phyloP scores from a whole-genome alignment of 1,140 invertebrate species.

The Geopemphigus sp. region DNA sequence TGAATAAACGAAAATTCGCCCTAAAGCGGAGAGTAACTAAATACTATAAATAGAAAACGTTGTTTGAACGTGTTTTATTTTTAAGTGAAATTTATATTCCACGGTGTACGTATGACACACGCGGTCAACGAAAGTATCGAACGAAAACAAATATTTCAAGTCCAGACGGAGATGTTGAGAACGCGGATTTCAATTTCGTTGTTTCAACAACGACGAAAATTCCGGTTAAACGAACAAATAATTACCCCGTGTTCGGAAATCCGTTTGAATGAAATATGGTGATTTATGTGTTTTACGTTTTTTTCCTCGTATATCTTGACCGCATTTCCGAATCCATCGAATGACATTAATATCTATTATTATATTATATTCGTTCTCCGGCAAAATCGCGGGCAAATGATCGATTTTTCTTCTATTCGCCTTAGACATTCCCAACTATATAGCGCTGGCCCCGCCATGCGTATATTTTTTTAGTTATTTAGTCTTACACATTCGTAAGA shows the following conservation, averaged over 20 bases:
- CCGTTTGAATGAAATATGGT: background rate
- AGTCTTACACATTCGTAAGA: too few species aligned
- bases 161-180: background rate
- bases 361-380: background rate
- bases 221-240: too few species aligned
- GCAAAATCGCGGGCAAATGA: background rate
- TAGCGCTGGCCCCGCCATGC: too few species aligned
- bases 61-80: background rate
- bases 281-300: slow-evolving; percentile 3
- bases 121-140: background rate
- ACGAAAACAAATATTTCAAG: background rate
- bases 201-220: too few species aligned
- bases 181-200: too few species aligned
- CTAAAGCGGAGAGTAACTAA: background rate
- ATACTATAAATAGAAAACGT: background rate
- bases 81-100: background rate
- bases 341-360: slow-evolving; percentile 29
- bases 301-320: background rate
- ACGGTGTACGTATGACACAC: background rate
- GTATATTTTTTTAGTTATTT: too few species aligned
- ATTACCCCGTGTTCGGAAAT: too few species aligned
- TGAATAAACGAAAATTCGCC: background rate
- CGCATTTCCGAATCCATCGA: background rate
- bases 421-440: too few species aligned
- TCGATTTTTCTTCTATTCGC: too few species aligned